These are phyloP conservation scores for Amphipoea lucens DNA, from an alignment of 2,888 invertebrate genomes.

Conservation along the genomic window DNA sequence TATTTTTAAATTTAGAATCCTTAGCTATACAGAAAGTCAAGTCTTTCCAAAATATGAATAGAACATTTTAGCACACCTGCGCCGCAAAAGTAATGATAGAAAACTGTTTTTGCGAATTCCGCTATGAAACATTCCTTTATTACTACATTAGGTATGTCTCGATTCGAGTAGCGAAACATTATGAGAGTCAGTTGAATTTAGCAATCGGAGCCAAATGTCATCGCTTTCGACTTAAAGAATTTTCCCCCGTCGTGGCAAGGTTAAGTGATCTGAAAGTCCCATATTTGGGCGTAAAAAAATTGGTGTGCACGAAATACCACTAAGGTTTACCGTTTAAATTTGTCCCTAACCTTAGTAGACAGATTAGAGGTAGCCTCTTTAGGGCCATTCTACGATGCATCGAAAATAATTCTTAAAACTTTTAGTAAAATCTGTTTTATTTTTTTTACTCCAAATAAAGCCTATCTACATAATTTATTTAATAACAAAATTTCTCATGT, in stretches of 20 bases:
- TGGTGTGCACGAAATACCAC: background rate
- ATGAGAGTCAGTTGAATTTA: background rate
- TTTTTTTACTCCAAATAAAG: background rate
- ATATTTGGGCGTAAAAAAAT: background rate
- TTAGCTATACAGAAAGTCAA: background rate
- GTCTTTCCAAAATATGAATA: background rate
- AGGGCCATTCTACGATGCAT: slow-evolving; percentile 49
- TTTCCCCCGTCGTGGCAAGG: background rate
- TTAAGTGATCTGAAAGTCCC: background rate
- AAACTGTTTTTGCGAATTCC: background rate
- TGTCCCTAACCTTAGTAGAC: background rate
- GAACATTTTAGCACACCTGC: background rate
- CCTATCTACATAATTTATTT: background rate
- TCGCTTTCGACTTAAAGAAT: background rate
- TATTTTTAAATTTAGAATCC: slow-evolving; percentile 23
- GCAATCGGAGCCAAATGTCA: background rate
- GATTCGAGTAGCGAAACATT: background rate
- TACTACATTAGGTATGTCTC: background rate
- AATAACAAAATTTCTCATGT: background rate
- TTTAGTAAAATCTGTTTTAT: background rate
- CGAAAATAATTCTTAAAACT: background rate
- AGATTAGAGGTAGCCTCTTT: background rate
- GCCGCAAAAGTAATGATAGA: background rate
- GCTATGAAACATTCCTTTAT: background rate
- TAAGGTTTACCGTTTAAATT: background rate